Evolutionary conservation across 2,113 vertebrate species (phyloP), one percentile per base, ranked within the genome.

Genomic region (Alaudala cheleensis): DNA sequence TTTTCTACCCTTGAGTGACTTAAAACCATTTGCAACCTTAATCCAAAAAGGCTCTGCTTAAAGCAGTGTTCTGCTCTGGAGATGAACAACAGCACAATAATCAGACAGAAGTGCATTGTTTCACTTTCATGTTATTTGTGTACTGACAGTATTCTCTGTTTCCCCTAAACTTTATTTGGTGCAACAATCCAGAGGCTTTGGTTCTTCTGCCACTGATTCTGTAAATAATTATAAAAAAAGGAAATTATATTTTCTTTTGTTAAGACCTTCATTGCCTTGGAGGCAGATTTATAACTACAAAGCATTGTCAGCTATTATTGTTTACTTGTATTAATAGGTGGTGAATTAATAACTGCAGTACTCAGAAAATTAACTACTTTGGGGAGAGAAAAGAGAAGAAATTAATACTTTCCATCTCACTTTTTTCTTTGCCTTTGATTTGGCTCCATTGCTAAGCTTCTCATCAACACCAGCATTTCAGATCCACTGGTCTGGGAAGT

Each of bases 1-100:
- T 91, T 94, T 95, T 79, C 78, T 89, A 26, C 81, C 53, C 78
- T 82, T 72, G 81, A 87, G 25, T 87, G 49, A 53, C 87, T 87
- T 91, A 92, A 92, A 95, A 65, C 28, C 29, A 39, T 92, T 93
- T 80, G n/a, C 91, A 85, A 5, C 70, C 66, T 81, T 92, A 91
- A 92, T 91, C 91, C 73, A 37, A 47, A 94, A 92, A 53, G 73
- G 53, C 89, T 79, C 25, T 65, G 73, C 86, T 89, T 81, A 85
- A 79, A 91, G 61, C 73, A 61, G 4, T 61, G 66, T 34, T 95
- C 67, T 86, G 33, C 37, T 93, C 10, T 76, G 10, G 82, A 54
- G 86, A 66, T 56, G 61, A 58, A 16, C 47, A 69, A 39, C 71
- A 58, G 50, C 73, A 14, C 40, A 23, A 51, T 66, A 81, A 86